Evolutionary conservation across 1,140 invertebrate species (phyloP).

Genomic region (Leucophenga varia): DNA sequence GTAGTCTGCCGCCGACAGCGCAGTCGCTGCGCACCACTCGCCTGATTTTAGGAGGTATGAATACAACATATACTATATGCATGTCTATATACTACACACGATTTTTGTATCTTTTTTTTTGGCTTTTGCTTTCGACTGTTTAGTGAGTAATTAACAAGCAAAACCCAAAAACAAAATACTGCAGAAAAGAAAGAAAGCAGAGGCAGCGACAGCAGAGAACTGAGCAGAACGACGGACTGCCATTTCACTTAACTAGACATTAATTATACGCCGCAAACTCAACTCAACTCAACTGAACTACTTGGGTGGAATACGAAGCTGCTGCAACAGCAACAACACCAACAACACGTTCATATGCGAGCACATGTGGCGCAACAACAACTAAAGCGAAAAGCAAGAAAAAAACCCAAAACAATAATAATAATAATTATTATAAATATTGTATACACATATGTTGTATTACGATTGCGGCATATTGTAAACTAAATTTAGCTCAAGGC

Average conservation of each 20-base stretch:
- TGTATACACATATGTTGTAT: conserved; percentile 12
- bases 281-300: conserved; percentile 8
- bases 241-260: conserved; percentile 51
- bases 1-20: background rate
- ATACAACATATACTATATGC: conserved; percentile 11
- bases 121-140: conserved; percentile 30
- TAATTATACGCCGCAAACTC: conserved; percentile 37
- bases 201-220: conserved; percentile 9
- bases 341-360: conserved; percentile 6
- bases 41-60: conserved; percentile 27
- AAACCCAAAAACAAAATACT: conserved; percentile 10
- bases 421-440: conserved; percentile 38
- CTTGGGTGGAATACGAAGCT: conserved; percentile 3
- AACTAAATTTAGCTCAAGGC: conserved; percentile 42
- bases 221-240: conserved; percentile 30
- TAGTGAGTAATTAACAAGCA: conserved; percentile 49
- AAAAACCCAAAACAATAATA: too few species aligned
- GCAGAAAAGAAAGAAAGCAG: background rate
- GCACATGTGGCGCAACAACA: conserved; percentile 17
- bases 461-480: conserved; percentile 25
- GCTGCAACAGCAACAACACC: background rate
- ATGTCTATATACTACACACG: too few species aligned
- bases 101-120: conserved; percentile 9
- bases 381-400: too few species aligned
- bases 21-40: conserved; percentile 33